Conservation (phyloP, 2,113 vertebrate genomes). For the Salvelinus fontinalis region DNA sequence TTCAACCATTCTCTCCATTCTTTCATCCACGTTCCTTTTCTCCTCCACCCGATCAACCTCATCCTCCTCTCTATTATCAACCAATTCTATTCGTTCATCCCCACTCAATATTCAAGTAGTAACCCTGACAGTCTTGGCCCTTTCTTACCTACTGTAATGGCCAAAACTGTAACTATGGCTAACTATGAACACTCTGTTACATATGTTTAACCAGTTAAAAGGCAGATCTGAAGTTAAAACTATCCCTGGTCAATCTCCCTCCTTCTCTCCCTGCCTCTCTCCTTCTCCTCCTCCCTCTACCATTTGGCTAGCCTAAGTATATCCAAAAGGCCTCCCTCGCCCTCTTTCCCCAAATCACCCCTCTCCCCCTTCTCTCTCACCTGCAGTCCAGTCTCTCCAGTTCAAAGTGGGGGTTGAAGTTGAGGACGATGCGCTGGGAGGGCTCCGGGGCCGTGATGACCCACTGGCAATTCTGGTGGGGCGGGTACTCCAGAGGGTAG, state of each 20-base stretch:
- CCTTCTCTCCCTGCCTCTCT: too few species aligned
- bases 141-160: too few species aligned
- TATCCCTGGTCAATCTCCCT: too few species aligned
- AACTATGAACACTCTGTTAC: too few species aligned
- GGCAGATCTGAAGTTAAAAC: too few species aligned
- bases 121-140: too few species aligned
- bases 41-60: neutral
- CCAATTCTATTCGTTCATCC: neutral
- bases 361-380: slow-evolving; percentile 58
- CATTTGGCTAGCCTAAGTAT: too few species aligned
- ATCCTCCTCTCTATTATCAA: neutral
- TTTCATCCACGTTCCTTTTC: neutral
- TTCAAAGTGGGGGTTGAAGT: slow-evolving; percentile 99
- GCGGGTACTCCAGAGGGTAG: slow-evolving; percentile 95
- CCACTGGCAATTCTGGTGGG: slow-evolving; percentile 97
- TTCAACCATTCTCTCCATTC: neutral
- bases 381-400: slow-evolving; percentile 98
- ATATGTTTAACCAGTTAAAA: too few species aligned
- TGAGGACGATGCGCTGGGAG: slow-evolving; percentile 95
- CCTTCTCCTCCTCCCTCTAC: neutral
- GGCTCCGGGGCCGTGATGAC: slow-evolving; percentile 89
- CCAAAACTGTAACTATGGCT: too few species aligned
- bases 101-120: too few species aligned
- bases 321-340: too few species aligned
- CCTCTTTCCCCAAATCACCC: too few species aligned